Conservation (phyloP, 2,797 vertebrate species). For the Periparus ater region DNA sequence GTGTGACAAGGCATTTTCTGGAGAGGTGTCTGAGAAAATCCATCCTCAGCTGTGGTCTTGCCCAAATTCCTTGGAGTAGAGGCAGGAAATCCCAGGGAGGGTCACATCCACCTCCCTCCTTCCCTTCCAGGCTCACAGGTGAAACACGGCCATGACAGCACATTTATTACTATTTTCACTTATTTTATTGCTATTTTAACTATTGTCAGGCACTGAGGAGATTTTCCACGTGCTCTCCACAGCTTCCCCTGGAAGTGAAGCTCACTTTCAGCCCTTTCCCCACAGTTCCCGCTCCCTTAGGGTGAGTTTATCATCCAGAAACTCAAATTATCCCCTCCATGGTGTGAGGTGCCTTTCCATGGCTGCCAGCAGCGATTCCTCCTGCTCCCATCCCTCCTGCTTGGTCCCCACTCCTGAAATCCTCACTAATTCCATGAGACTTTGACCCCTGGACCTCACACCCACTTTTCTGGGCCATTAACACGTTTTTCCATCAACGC, state of each 20-base stretch:
- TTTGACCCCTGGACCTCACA: slow-evolving; percentile 4
- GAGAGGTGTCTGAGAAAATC: neutral
- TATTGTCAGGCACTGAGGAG: neutral
- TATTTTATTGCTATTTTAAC: neutral
- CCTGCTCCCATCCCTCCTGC: neutral
- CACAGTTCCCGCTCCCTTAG: neutral
- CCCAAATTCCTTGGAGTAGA: neutral
- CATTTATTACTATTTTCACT: neutral
- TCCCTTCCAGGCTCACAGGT: neutral
- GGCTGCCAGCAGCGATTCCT: neutral
- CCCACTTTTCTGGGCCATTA: slow-evolving; percentile 2
- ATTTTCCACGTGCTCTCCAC: neutral
- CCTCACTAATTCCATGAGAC: neutral
- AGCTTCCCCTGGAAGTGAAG: neutral
- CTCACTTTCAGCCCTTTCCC: neutral
- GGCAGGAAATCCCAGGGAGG: neutral
- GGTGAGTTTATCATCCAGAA: neutral
- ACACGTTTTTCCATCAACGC: neutral
- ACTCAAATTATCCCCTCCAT: neutral
- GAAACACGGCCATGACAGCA: neutral
- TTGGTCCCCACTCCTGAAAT: neutral
- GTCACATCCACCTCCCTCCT: neutral
- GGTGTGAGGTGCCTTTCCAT: rapidly evolving
- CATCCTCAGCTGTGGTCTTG: neutral
- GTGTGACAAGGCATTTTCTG: rapidly evolving